These are phyloP conservation scores for Myripristis murdjan DNA, from an alignment of 2,797 vertebrate genomes.

Conservation along the genomic window DNA sequence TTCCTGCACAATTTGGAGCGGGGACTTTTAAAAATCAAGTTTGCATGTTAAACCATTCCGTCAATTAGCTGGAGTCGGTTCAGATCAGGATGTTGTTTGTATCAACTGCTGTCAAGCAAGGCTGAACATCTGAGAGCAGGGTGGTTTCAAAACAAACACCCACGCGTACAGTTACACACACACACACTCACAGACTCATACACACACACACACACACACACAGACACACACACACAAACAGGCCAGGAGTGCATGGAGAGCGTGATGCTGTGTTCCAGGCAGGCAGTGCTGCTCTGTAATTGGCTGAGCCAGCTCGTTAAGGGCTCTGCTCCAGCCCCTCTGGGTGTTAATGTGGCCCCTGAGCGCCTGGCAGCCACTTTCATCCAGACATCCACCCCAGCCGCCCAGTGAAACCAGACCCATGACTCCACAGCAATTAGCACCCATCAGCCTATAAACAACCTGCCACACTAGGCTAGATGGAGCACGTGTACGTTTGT, in stretches of 20 bases:
- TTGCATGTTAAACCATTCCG: slow-evolving; percentile 3
- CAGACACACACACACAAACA: slow-evolving; percentile 1
- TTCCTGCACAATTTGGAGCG: slow-evolving; percentile 11
- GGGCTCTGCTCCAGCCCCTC: slow-evolving; percentile 11
- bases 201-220: background rate
- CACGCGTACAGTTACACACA: background rate
- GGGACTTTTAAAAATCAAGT: slow-evolving; percentile 3
- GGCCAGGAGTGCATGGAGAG: background rate
- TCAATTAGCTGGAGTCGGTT: slow-evolving; percentile 24
- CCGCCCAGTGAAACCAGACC: slow-evolving; percentile 38
- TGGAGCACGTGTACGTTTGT: slow-evolving; percentile 17
- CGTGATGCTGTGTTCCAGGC: slow-evolving; percentile 9
- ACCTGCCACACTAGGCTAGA: slow-evolving; percentile 26
- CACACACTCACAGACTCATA: too few species aligned
- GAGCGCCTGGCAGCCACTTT: slow-evolving; percentile 16
- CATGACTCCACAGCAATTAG: slow-evolving; percentile 61
- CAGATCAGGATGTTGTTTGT: slow-evolving; percentile 23
- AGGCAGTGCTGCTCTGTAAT: slow-evolving; percentile 47
- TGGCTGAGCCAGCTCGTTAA: slow-evolving; percentile 48
- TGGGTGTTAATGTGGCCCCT: slow-evolving; percentile 33
- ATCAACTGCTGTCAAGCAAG: slow-evolving; percentile 28
- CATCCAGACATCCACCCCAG: slow-evolving; percentile 15
- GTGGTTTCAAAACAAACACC: background rate
- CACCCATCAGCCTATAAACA: slow-evolving; percentile 50
- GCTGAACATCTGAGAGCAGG: slow-evolving; percentile 18